Base-by-base conservation (phyloP, 37 sponge, comb jelly and placozoan genomes). In the Agelas oroides region DNA sequence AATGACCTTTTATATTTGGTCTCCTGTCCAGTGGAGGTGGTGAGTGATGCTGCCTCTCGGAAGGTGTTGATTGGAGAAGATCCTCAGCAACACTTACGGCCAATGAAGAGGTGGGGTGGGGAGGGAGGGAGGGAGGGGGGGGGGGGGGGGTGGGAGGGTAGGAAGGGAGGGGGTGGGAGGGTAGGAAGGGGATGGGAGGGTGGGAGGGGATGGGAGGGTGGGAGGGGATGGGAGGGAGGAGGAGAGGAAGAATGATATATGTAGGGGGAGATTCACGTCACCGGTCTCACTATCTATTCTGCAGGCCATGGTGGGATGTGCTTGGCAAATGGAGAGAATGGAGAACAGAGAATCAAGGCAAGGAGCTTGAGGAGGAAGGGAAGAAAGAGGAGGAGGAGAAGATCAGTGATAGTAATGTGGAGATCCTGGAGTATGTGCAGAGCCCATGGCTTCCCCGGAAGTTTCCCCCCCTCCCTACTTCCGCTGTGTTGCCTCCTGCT, bases 21-120 rank as follows among this genome's bases (percentile, higher is more conserved):
- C n/a, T 41, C 30, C 36, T 11, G 14, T 84, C 30, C 70, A 88
- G 92, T 92, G 66, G 92, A 92, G 55, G 31, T 92, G 80, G 92
- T 92, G 21, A 81, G 85, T 6, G 57, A 66, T 14, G 74, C 38
- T 33, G 81, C 84, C 39, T 77, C 71, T 25, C 67, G 87, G 37
- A 77, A 70, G 57, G 36, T 80, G 18, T 53, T 84, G 46, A 83
- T 92, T 32, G 90, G 90, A 36, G 84, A 83, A 52, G 90, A 90
- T 30, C 90, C 86, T 15, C 57, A 35, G 25, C 64, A 70, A 19
- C 33, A 73, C 24, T 23, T 2, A 1, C 30, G 27, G 0, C 59
- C 57, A 55, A 53, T 40, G 30, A 39, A 56, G 20, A 64, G 35
- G 54, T 75, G n/a, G n/a, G n/a, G n/a, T n/a, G n/a, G n/a, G 8